Conservation (phyloP, 2,113 vertebrate species). For the Meles meles region DNA sequence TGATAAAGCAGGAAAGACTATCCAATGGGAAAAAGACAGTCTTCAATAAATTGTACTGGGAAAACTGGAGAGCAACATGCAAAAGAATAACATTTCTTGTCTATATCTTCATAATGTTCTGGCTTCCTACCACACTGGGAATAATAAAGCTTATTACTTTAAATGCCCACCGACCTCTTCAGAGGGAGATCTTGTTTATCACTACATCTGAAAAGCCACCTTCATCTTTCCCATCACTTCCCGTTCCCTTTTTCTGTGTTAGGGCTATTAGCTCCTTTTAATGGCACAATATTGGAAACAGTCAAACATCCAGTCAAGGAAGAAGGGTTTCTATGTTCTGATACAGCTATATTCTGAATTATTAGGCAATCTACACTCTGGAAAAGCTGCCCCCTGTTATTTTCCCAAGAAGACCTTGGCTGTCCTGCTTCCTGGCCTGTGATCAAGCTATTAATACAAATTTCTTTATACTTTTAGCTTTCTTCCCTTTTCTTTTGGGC, state of each 20-base stretch:
- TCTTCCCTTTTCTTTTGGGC: background rate
- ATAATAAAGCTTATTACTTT: background rate
- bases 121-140: background rate
- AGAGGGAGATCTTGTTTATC: background rate
- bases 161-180: background rate
- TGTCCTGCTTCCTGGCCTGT: background rate
- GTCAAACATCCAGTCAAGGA: background rate
- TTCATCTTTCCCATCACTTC: background rate
- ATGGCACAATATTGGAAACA: background rate
- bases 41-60: background rate
- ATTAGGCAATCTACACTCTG: background rate
- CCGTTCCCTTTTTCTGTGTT: background rate
- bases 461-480: background rate
- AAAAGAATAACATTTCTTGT: background rate
- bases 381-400: background rate
- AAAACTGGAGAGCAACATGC: background rate
- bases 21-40: background rate
- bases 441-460: background rate
- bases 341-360: background rate
- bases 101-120: slow-evolving; percentile 8
- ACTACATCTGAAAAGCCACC: background rate
- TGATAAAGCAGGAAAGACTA: background rate
- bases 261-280: background rate
- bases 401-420: background rate
- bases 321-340: background rate